These are phyloP conservation scores for Pseudoips prasinana DNA, from an alignment of 2,888 invertebrate species.

Conservation along the genomic window DNA sequence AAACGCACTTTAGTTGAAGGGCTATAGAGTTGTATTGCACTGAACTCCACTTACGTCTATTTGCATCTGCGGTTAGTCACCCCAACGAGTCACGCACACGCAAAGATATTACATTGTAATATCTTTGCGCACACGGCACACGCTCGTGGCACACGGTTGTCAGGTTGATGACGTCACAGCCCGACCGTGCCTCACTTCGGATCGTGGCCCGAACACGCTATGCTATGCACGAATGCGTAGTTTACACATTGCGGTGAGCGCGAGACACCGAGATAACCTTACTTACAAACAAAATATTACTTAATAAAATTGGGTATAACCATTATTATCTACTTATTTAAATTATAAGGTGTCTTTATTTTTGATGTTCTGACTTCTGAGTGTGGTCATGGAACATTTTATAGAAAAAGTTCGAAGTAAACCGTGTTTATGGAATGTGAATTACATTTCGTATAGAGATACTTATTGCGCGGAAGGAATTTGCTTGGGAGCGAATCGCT, in stretches of 20 bases:
- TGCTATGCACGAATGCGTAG: neutral
- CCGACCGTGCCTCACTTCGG: neutral
- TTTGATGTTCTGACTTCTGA: too few species aligned
- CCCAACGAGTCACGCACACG: neutral
- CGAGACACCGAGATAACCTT: neutral
- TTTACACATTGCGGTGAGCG: neutral
- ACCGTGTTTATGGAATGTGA: slow-evolving; percentile 14
- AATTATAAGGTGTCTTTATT: slow-evolving; percentile 30
- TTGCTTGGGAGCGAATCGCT: slow-evolving; percentile 6
- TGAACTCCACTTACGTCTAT: too few species aligned
- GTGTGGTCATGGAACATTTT: slow-evolving; percentile 18
- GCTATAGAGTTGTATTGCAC: too few species aligned
- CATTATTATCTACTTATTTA: neutral
- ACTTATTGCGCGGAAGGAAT: slow-evolving; percentile 2
- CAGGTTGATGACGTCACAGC: neutral
- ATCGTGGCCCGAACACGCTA: neutral
- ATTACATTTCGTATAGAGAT: slow-evolving; percentile 11
- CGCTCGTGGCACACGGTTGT: neutral
- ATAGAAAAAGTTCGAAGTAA: slow-evolving; percentile 7
- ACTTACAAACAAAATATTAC: too few species aligned
- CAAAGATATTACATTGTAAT: too few species aligned
- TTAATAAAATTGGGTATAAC: too few species aligned
- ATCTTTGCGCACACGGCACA: neutral
- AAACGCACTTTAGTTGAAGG: too few species aligned
- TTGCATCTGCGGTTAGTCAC: too few species aligned